These are phyloP conservation scores for Tokudaia muenninki DNA, from an alignment of 2,797 vertebrate genomes.

Conservation along the genomic window DNA sequence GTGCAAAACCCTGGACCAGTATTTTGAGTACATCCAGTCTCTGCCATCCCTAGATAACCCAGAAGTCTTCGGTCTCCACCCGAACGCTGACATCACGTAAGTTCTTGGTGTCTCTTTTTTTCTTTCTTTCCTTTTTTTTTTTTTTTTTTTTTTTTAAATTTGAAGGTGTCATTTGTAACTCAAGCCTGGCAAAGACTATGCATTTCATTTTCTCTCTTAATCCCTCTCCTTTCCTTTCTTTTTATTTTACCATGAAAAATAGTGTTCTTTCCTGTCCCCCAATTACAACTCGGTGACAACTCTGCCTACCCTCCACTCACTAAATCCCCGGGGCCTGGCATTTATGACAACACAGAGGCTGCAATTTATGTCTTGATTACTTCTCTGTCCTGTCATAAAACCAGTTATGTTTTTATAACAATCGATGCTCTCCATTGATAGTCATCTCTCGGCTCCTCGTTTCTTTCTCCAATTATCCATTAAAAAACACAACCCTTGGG, in stretches of 20 bases:
- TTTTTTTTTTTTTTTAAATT: constrained; percentile 11
- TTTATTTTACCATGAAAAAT: constrained; percentile 75
- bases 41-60: constrained; percentile 91
- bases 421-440: constrained; percentile 10
- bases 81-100: constrained; percentile 90
- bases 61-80: constrained; percentile 90
- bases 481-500: constrained; percentile 3
- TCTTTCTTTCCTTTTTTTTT: not conserved
- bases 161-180: constrained; percentile 59
- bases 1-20: constrained; percentile 91
- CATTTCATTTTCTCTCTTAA: constrained; percentile 75
- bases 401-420: not conserved
- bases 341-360: constrained; percentile 57
- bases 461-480: constrained; percentile 16
- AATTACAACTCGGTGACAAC: constrained; percentile 68
- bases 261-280: constrained; percentile 69
- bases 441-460: not conserved
- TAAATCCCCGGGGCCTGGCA: constrained; percentile 64
- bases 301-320: constrained; percentile 58
- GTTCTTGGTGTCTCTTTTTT: constrained; percentile 50
- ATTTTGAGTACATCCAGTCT: constrained; percentile 91
- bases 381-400: constrained; percentile 61
- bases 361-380: constrained; percentile 71
- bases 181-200: constrained; percentile 33
- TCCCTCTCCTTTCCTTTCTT: constrained; percentile 69